Evolutionary conservation across 2,113 vertebrate genomes (phyloP), one percentile per base, ranked within the genome.

Genomic region (Toxotes chatareus): DNA sequence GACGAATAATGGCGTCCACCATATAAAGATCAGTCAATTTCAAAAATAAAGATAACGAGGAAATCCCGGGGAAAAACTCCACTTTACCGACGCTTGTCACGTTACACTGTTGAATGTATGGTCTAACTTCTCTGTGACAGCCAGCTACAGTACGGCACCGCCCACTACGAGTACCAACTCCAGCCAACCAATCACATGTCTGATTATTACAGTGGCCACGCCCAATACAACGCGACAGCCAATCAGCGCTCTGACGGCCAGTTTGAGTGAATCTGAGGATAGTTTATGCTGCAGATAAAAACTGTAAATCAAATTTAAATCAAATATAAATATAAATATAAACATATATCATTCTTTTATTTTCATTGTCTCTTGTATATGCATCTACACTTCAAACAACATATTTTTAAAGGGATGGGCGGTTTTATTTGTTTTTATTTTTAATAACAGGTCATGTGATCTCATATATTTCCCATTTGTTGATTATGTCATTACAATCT

Each of bases 71-170:
- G 1, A 12, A 69, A 46, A 3, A 1, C 16, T 46, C 23, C 44
- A 0, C 9, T 42, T 23, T 27, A 38, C 0, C 7, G 59, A 12
- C 47, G 55, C 11, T 59, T 3, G 0, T 14, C 12, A 23, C 38
- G 64, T 21, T 40, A 34, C 61, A 14, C 76, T 14, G 73, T 21
- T 76, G 42, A 83, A 66, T 0, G 82, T 62, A 19, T 3, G 80
- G 5, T 23, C 1, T 5, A 47, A 71, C 51, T 81, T 61, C 1
- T 40, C 47, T 7, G 46, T 82, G 83, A 80, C 87, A 80, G 87
- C 21, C 16, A 32, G 31, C 63, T 91, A 93, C 93, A 93, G 89
- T 89, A 59, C 27, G 36, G 47, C 84, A 82, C 42, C 91, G 62
- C 91, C 91, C 82, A 83, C 85, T 61, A 79, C 4, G n/a, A 55